These are phyloP conservation scores for Centroberyx gerrardi DNA, from an alignment of 2,797 vertebrate species.

Conservation along the genomic window DNA sequence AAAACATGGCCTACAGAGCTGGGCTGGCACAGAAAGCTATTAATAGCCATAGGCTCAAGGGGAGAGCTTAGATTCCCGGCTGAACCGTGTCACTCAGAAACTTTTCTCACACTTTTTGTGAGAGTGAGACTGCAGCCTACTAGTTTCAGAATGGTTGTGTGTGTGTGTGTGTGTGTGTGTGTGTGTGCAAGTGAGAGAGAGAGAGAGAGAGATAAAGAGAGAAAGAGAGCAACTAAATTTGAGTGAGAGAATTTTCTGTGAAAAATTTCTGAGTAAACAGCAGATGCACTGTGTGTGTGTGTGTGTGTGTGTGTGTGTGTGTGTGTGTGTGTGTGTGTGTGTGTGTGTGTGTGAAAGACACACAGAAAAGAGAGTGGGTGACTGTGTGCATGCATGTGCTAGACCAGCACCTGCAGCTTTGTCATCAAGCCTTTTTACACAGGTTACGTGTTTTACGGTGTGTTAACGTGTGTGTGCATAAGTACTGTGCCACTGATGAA, in stretches of 20 bases:
- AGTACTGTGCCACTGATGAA: slow-evolving; percentile 50
- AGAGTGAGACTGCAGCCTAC: slow-evolving; percentile 33
- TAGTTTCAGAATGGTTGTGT: slow-evolving; percentile 35
- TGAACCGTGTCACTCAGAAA: slow-evolving; percentile 81
- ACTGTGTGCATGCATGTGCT: not conserved
- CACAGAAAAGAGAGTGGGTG: slow-evolving; percentile 5
- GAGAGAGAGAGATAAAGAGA: slow-evolving; percentile 13
- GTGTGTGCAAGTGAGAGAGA: not conserved
- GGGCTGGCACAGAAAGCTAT: slow-evolving; percentile 83
- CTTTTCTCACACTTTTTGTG: slow-evolving; percentile 73
- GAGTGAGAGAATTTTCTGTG: slow-evolving; percentile 1
- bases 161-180: not conserved
- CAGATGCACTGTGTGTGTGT: slow-evolving; percentile 1
- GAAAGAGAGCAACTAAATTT: slow-evolving; percentile 17
- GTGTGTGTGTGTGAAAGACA: slow-evolving; percentile 7
- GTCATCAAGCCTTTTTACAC: not conserved
- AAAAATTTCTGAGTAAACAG: slow-evolving; percentile 3
- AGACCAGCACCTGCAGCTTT: not conserved
- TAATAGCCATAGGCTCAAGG: slow-evolving; percentile 79
- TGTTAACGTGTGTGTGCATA: slow-evolving; percentile 50
- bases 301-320: not conserved
- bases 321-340: slow-evolving; percentile 1
- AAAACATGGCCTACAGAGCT: slow-evolving; percentile 81
- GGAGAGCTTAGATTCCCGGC: slow-evolving; percentile 76
- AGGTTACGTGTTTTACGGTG: slow-evolving; percentile 2